Base-by-base conservation (phyloP, 2,113 vertebrate species). In the Dipodomys merriami region DNA sequence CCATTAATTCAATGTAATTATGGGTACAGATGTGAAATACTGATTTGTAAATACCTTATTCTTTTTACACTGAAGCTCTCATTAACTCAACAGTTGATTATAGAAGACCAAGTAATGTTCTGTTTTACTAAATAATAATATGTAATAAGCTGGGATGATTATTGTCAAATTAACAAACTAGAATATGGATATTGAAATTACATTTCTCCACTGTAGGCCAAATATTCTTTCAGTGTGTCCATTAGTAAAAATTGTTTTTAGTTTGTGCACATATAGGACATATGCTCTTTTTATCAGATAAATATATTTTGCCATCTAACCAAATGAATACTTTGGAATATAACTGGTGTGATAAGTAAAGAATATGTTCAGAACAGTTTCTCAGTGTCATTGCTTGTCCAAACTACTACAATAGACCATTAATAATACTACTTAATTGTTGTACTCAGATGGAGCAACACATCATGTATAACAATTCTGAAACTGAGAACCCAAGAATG, bases 381-480 rank as follows among this genome's bases (percentile, higher is more conserved):
- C 94, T 88, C 86, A 74, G 80, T 96, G 89, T 95, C 97, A 97
- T 90, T 97, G 93, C 95, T 95, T 96, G 96, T 68, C 88, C 92
- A 95, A 92, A 74, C 73, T 95, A 95, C 93, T 96, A 95, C 67
- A 94, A 20, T 92, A n/a, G 65, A 77, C 95, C 96, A 91, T 97
- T 98, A 98, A 96, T 97, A 97, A 96, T 97, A 85, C 86, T 95
- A 83, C 82, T 96, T 97, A 98, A 97, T 97, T 97, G 91, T 86
- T 83, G 12, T 89, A 91, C 95, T 96, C 95, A 96, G 91, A 95
- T 96, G 83, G 96, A 96, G 78, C 86, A 95, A 71, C 76, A 78
- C 92, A 84, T 97, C 91, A 96, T 97, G 97, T 97, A 95, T 95
- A 96, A 88, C 91, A 97, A 5, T 96, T 97, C 96, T 96, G 86